Base-by-base conservation (phyloP, 2,888 invertebrate species). In the Cosmorhoe ocellata region DNA sequence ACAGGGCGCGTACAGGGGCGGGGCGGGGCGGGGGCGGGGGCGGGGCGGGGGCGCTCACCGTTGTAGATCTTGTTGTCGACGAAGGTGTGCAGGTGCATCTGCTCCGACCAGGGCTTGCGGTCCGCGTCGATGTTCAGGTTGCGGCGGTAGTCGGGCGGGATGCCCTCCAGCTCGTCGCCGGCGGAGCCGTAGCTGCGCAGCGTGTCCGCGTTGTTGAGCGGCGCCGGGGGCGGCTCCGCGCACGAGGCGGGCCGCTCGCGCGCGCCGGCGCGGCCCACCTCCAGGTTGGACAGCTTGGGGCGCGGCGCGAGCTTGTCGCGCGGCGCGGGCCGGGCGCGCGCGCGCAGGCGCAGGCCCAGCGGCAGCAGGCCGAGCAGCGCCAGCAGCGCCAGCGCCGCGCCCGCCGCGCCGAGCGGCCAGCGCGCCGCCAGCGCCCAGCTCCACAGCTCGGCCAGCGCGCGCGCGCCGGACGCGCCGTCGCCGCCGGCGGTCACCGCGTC, bases 131-230 rank as follows among this genome's bases (percentile, higher is more conserved):
- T 91, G 82, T 96, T 96, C 47, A 96, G 90, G 83, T 96, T 96
- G 65, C 95, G 93, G 45, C 93, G 91, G 86, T 96, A 96, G 90
- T 96, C 96, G 36, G 95, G 94, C 51, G 96, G 96, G 52, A 96
- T 94, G 76, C 94, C 95, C 85, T 98, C 97, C 44, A 98, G 91
- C 79, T 98, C 98, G 85, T 98, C 98, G 24, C 97, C 97, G 34
- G 98, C 98, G 51, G 97, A 97, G 59, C 98, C 98, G 85, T 98
- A 98, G 79, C 97, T 97, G 66, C 97, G 92, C 68, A 97, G 91
- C 46, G 97, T 97, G 87, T 98, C 98, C 76, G 97, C 92, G 90
- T 96, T 97, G 90, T 96, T 97, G 69, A 92, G 91, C 48, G 88
- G 83, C 55, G 24, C 24, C 4, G 24, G 24, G 6, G 88, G 53